Percentiles rank a stretch among this genome's conserved stretches.
phyloP scores from a whole-genome alignment of 2,113 vertebrate species.

The Stigmatopora argus region DNA sequence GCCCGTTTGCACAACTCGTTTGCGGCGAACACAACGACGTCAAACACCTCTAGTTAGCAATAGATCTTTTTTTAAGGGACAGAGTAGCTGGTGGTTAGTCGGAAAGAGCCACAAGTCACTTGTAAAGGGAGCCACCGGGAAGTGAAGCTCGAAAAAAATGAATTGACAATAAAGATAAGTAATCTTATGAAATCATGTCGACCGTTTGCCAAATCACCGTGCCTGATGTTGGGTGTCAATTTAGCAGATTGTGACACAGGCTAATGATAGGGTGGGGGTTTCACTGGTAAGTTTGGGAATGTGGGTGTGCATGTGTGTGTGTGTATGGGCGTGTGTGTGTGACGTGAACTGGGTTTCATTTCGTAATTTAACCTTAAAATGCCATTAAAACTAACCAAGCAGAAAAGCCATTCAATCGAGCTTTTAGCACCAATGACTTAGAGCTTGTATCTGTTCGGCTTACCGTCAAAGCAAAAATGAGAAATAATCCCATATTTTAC shows the following conservation, averaged over 20 bases:
- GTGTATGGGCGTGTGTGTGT: neutral
- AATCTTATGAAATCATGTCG: neutral
- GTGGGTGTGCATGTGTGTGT: neutral
- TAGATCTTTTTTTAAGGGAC: too few relatives aligned
- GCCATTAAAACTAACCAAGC: neutral
- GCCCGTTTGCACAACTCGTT: conserved; percentile 4
- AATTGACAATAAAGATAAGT: neutral
- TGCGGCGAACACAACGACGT: neutral
- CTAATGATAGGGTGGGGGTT: neutral
- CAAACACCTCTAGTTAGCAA: neutral
- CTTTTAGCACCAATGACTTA: too few relatives aligned
- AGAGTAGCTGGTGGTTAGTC: conserved; percentile 28
- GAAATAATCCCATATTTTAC: too few relatives aligned
- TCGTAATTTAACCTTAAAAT: too few relatives aligned
- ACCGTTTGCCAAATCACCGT: neutral
- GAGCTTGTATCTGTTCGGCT: too few relatives aligned
- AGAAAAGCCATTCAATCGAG: neutral
- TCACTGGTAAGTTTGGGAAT: neutral
- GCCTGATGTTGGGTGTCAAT: neutral
- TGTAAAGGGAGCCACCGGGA: conserved; percentile 44
- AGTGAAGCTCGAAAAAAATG: conserved; percentile 17
- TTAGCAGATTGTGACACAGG: neutral
- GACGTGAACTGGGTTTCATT: neutral
- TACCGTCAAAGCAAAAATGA: too few relatives aligned
- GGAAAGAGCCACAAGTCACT: conserved; percentile 49